Evolutionary conservation across 2,113 vertebrate genomes (phyloP).

Genomic region (Boleophthalmus pectinirostris): DNA sequence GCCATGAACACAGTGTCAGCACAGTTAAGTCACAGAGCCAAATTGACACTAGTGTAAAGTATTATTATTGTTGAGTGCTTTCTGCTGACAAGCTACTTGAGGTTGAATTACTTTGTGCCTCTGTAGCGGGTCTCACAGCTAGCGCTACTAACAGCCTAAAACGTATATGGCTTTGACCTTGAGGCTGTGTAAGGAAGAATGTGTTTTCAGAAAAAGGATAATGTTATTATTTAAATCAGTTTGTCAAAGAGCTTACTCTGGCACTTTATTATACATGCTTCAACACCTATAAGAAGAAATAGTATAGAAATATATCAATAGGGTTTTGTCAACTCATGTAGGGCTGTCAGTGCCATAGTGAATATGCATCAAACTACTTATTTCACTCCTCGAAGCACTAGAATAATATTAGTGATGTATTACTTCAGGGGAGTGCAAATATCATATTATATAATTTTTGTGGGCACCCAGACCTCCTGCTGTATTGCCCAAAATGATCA

Average conservation of each 20-base stretch:
- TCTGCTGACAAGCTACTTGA: constrained; percentile 49
- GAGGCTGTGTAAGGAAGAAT: constrained; percentile 10
- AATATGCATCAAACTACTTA: too few species aligned
- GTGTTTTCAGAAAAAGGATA: constrained; percentile 21
- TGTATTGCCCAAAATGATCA: too few species aligned
- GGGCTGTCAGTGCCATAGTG: too few species aligned
- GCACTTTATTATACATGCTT: neutral
- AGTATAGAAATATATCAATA: neutral
- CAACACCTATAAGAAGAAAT: neutral
- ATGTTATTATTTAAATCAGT: neutral
- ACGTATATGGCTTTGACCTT: constrained; percentile 14
- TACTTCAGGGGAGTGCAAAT: too few species aligned
- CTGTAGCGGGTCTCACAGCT: constrained; percentile 30
- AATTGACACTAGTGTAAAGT: constrained; percentile 39
- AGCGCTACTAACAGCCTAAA: constrained; percentile 17
- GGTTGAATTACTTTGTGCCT: constrained; percentile 27
- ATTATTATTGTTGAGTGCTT: constrained; percentile 45
- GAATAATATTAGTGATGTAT: too few species aligned
- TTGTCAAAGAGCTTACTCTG: neutral
- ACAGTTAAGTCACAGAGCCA: constrained; percentile 23
- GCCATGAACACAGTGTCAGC: constrained; percentile 36
- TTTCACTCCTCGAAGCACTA: too few species aligned
- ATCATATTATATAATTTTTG: too few species aligned
- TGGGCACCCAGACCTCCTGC: too few species aligned
- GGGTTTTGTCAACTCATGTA: too few species aligned